Percentiles rank a stretch among this genome's conserved stretches.
phyloP scores from a whole-genome alignment of 2,888 invertebrate species.

The Mayetiola destructor region DNA sequence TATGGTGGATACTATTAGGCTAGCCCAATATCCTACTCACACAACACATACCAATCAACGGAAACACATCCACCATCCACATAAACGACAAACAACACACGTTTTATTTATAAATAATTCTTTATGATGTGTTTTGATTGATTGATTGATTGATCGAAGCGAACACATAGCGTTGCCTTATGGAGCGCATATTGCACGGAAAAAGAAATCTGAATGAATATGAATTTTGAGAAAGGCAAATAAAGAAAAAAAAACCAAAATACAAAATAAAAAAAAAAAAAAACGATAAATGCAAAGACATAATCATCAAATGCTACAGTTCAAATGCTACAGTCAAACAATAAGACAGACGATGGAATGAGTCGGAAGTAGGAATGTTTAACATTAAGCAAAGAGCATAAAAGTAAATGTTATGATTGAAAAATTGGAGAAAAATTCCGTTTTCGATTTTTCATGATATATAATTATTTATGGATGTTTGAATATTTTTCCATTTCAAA shows the following conservation, averaged over 20 bases:
- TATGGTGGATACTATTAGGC: no score
- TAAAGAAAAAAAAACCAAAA: no score
- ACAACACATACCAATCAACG: no score
- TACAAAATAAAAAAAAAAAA: not conserved
- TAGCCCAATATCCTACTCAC: no score
- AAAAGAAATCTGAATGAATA: no score
- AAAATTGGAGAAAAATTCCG: not conserved
- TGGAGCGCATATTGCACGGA: no score
- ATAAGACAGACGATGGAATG: not conserved
- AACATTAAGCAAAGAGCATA: no score
- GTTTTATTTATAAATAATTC: not conserved
- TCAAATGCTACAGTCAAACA: not conserved
- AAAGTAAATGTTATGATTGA: no score
- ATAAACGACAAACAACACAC: not conserved
- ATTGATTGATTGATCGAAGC: constrained; percentile 1
- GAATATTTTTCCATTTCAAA: not conserved
- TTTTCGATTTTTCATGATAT: not conserved
- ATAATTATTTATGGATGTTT: not conserved
- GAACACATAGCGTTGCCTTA: not conserved
- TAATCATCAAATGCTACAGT: not conserved
- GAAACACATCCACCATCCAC: no score
- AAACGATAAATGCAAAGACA: not conserved
- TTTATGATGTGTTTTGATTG: constrained; percentile 5
- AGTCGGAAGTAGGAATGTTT: no score
- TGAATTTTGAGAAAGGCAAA: no score